Percentiles rank a stretch among this genome's conserved stretches.
These are phyloP conservation scores for Marcusenius ussheri DNA, from an alignment of 2,113 vertebrate genomes.

Conservation along the genomic window DNA sequence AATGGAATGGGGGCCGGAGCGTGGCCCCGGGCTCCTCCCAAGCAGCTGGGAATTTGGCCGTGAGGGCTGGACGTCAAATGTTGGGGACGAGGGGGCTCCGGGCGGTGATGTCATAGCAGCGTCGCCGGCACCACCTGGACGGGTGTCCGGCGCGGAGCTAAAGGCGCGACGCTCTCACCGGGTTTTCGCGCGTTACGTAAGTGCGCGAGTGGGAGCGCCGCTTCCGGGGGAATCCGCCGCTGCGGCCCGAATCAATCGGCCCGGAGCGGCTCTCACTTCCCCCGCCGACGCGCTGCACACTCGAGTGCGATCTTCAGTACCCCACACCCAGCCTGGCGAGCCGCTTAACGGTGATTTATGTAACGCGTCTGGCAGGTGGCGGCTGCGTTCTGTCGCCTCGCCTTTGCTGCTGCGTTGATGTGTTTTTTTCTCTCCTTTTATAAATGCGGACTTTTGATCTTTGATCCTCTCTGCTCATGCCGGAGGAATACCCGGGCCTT, in stretches of 20 bases:
- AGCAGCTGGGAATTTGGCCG: not conserved
- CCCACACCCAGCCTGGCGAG: not conserved
- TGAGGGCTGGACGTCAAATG: not conserved
- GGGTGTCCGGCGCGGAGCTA: not conserved
- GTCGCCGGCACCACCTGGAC: not conserved
- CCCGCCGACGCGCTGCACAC: not conserved
- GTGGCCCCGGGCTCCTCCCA: not conserved
- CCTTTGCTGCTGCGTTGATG: not conserved
- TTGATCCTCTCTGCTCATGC: not conserved
- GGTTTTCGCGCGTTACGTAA: not conserved
- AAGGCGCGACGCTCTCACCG: not conserved
- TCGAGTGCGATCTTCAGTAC: not conserved
- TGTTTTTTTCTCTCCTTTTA: not conserved
- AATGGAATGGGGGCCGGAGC: not conserved
- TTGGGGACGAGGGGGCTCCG: not conserved
- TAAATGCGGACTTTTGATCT: not conserved
- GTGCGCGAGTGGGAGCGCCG: not conserved
- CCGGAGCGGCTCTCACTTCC: not conserved
- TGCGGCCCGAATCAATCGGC: not conserved
- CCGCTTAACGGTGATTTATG: conserved; percentile 9
- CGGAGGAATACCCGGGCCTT: not conserved
- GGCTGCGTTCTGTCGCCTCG: not conserved
- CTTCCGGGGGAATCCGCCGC: not conserved
- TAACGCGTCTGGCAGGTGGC: conserved; percentile 8
- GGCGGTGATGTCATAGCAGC: not conserved